These are phyloP conservation scores for Meloe dianella DNA, from an alignment of 2,888 invertebrate genomes.

Conservation along the genomic window DNA sequence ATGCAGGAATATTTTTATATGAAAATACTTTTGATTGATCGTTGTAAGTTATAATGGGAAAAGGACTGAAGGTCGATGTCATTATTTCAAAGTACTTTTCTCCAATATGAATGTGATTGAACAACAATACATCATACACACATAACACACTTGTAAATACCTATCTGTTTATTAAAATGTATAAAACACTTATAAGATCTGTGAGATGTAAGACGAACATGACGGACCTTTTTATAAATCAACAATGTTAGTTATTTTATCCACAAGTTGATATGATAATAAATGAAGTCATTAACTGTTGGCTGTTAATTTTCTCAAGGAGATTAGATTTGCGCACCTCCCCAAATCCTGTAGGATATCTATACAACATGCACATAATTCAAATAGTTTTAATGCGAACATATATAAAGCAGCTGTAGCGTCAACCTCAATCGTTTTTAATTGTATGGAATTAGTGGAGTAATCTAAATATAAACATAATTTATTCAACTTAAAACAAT, in stretches of 20 bases:
- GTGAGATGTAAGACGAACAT: not conserved
- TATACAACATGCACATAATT: not conserved
- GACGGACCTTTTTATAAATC: not conserved
- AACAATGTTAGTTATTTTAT: not conserved
- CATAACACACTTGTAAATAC: not conserved
- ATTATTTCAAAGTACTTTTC: not conserved
- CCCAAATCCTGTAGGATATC: not conserved
- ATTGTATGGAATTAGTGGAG: slow-evolving; percentile 27
- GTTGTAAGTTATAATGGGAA: not conserved
- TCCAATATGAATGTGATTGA: not conserved
- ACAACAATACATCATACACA: not conserved
- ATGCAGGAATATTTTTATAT: not conserved
- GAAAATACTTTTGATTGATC: not conserved
- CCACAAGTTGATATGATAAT: not conserved
- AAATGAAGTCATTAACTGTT: not conserved
- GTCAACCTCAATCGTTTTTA: slow-evolving; percentile 7
- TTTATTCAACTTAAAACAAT: slow-evolving; percentile 27
- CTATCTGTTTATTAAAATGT: no score
- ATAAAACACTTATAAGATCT: not conserved
- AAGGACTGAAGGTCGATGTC: not conserved
- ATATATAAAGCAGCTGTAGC: not conserved
- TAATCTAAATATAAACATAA: slow-evolving; percentile 29
- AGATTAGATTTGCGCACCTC: not conserved
- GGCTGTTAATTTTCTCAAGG: not conserved
- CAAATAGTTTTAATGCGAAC: not conserved